Base-by-base conservation (phyloP, 2,888 invertebrate species). In the Lasioglossum lativentre region DNA sequence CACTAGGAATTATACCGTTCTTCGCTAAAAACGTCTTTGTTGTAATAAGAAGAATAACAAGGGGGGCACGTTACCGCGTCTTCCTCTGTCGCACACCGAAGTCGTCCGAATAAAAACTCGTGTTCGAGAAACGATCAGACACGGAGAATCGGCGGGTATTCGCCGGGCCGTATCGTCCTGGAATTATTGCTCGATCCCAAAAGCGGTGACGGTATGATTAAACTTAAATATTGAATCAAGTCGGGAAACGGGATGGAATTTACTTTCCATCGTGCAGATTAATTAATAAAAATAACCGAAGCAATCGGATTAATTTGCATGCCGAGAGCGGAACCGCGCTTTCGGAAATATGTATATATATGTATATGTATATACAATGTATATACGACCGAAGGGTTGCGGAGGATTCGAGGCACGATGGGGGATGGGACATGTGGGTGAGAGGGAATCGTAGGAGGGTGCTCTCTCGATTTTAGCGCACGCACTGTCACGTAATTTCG, bases 161-260 rank as follows among this genome's bases (percentile, higher is more conserved):
- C 40, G 40, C 76, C 74, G n/a, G 40, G 4, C 4, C 19, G 52
- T 79, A 71, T 73, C 73, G 76, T 38, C 68, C 19, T 68, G 78
- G 70, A 80, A 85, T 80, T 83, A 79, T 83, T 75, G 81, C 75
- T 72, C 86, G 80, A 70, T 56, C 56, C 56, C 82, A 79, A 76
- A 86, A 83, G 74, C 77, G 73, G 82, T 78, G 75, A 82, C 82
- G 71, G 75, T 79, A 83, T 82, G 90, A 90, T 90, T 89, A 89
- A 87, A 90, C 89, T 90, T 89, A 90, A 90, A 89, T 89, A 89
- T 90, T 90, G 85, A 90, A 90, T 89, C 89, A 80, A 88, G 90
- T 83, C 78, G 80, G 77, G 34, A 66, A n/a, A 68, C 90, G 86
- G 76, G 81, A 78, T 90, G 82, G 85, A 86, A 90, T 86, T 81